Percentiles rank a stretch among this genome's conserved stretches.
phyloP scores from a whole-genome alignment of 2,113 vertebrate species.

The Mohoua ochrocephala region DNA sequence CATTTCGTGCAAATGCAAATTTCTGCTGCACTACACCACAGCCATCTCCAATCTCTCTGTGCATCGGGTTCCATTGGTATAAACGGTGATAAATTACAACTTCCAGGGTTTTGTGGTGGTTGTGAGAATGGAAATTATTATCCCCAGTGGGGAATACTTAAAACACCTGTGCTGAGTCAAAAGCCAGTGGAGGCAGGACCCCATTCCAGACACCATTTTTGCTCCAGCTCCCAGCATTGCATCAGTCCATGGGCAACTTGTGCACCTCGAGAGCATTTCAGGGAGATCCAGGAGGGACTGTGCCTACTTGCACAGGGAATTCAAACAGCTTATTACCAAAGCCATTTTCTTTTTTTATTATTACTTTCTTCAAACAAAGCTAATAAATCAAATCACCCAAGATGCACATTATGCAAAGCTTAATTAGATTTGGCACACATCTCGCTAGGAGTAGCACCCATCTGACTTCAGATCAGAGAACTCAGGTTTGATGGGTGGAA shows the following conservation, averaged over 20 bases:
- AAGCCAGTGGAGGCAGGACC: neutral
- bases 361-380: constrained; percentile 67
- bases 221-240: neutral
- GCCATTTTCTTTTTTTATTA: constrained; percentile 62
- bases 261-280: neutral
- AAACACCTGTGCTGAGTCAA: neutral
- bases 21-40: neutral
- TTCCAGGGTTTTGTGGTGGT: neutral
- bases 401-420: constrained; percentile 34
- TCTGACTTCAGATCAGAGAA: constrained; percentile 60
- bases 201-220: neutral
- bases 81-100: neutral
- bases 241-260: neutral
- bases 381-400: constrained; percentile 68
- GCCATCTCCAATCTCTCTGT: neutral
- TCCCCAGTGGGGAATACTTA: neutral
- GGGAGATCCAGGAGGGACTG: constrained; percentile 49
- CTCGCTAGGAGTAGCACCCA: constrained; percentile 34
- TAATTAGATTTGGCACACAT: constrained; percentile 39
- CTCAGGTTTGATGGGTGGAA: constrained; percentile 55
- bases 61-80: no score
- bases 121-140: neutral
- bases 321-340: constrained; percentile 64
- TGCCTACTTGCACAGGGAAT: constrained; percentile 56
- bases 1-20: fast-evolving